Percentiles rank a stretch among this genome's conserved stretches.
Conservation (phyloP, 2,797 vertebrate genomes). For the Centroberyx gerrardi region DNA sequence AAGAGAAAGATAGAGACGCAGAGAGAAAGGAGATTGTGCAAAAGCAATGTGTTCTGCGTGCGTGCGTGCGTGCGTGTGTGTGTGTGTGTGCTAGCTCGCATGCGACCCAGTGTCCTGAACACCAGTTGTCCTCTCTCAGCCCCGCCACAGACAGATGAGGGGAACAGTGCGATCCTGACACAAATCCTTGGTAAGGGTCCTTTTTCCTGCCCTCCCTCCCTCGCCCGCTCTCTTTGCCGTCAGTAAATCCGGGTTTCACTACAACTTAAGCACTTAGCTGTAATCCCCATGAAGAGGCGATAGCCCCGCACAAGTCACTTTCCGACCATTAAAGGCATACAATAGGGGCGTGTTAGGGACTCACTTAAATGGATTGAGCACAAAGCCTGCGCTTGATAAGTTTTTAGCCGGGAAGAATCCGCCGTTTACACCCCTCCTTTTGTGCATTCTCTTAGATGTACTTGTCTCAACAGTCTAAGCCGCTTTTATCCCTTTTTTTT, state of each 20-base stretch:
- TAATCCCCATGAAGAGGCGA: conserved; percentile 86
- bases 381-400: conserved; percentile 81
- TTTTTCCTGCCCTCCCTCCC: conserved; percentile 75
- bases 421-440: conserved; percentile 83
- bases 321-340: conserved; percentile 84
- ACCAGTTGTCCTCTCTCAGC: conserved; percentile 72
- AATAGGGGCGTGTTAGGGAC: conserved; percentile 85
- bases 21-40: conserved; percentile 53
- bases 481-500: conserved; percentile 78
- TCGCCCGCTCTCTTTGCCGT: conserved; percentile 79
- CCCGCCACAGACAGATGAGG: conserved; percentile 70
- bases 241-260: conserved; percentile 86
- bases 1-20: conserved; percentile 14
- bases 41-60: conserved; percentile 36
- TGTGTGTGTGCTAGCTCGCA: conserved; percentile 31
- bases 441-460: conserved; percentile 83
- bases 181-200: conserved; percentile 85
- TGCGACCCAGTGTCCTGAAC: conserved; percentile 38
- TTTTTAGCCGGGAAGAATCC: conserved; percentile 85
- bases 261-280: conserved; percentile 86
- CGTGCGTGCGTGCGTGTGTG: conserved; percentile 11
- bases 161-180: conserved; percentile 76
- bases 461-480: conserved; percentile 86
- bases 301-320: conserved; percentile 84
- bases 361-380: conserved; percentile 86